Percentiles rank a stretch among this genome's conserved stretches.
These are phyloP conservation scores for Leucoma salicis DNA, from an alignment of 2,888 invertebrate genomes.

Conservation along the genomic window DNA sequence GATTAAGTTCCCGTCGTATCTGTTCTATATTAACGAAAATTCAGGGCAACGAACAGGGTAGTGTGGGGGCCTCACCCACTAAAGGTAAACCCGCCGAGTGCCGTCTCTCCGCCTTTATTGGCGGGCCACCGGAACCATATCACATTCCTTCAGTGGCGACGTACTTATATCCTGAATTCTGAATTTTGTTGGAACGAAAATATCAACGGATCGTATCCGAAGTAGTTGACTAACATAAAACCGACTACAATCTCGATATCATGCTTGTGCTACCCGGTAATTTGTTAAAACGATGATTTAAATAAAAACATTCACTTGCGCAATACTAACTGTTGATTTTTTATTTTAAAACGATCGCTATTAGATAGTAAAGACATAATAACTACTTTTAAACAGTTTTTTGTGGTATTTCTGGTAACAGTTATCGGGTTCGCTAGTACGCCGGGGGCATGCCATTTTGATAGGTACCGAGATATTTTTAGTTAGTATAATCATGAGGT, in stretches of 20 bases:
- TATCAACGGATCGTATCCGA: too few relatives aligned
- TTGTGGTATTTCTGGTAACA: conserved; percentile 9
- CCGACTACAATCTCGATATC: conserved; percentile 36
- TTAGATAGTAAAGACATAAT: conserved; percentile 37
- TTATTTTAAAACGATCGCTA: conserved; percentile 14
- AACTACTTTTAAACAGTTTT: conserved; percentile 10
- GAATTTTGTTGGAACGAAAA: too few relatives aligned
- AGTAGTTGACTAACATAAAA: too few relatives aligned
- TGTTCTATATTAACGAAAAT: too few relatives aligned
- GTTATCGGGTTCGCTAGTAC: conserved; percentile 20
- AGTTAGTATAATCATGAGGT: conserved; percentile 20
- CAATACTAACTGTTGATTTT: conserved; percentile 38
- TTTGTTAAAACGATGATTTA: conserved; percentile 52
- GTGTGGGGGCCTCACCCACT: too few relatives aligned
- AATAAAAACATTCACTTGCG: conserved; percentile 50
- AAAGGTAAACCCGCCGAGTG: too few relatives aligned
- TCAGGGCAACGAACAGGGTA: too few relatives aligned
- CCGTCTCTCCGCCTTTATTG: too few relatives aligned
- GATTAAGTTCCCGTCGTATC: too few relatives aligned
- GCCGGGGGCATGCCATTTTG: conserved; percentile 20
- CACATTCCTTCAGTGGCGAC: too few relatives aligned
- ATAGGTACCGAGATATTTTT: conserved; percentile 1
- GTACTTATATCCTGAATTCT: too few relatives aligned
- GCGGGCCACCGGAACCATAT: too few relatives aligned
- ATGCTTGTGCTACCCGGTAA: conserved; percentile 44